Percentiles rank a stretch among this genome's conserved stretches.
phyloP scores from a whole-genome alignment of 2,888 invertebrate genomes.

The Gortyna flavago region DNA sequence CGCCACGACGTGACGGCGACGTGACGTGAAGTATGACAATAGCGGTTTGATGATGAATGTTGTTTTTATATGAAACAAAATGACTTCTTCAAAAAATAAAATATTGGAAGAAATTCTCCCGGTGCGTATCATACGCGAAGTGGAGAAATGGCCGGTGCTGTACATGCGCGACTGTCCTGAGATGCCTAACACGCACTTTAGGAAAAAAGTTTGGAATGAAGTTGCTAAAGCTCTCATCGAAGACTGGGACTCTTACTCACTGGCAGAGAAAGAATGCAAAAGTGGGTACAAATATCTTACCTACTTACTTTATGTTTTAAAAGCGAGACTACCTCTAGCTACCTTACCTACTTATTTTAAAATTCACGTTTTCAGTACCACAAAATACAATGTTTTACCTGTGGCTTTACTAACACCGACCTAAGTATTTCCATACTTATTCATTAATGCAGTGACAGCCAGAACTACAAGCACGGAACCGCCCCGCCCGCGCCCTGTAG shows the following conservation, averaged over 20 bases:
- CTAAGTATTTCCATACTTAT: not conserved
- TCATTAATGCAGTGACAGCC: not conserved
- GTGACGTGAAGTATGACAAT: not conserved
- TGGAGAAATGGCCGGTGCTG: constrained; percentile 74
- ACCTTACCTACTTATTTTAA: not conserved
- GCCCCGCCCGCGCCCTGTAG: too few relatives aligned
- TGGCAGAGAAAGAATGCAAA: constrained; percentile 61
- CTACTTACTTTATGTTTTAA: not conserved
- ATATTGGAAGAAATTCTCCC: constrained; percentile 74
- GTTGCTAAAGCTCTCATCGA: constrained; percentile 69
- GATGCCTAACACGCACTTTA: constrained; percentile 65
- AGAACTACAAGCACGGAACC: too few relatives aligned
- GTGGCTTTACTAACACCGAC: not conserved
- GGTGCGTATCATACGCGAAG: constrained; percentile 73
- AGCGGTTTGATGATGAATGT: not conserved
- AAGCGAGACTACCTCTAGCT: not conserved
- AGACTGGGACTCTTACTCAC: constrained; percentile 65
- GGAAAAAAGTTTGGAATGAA: constrained; percentile 71
- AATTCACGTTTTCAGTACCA: not conserved
- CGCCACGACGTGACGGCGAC: too few relatives aligned
- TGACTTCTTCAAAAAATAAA: constrained; percentile 58
- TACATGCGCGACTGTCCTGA: constrained; percentile 70
- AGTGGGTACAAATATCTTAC: constrained; percentile 27
- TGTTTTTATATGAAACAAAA: constrained; percentile 9
- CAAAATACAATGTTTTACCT: too few relatives aligned